phyloP scores from a whole-genome alignment of 2,888 invertebrate species.

The Pammene aurita region DNA sequence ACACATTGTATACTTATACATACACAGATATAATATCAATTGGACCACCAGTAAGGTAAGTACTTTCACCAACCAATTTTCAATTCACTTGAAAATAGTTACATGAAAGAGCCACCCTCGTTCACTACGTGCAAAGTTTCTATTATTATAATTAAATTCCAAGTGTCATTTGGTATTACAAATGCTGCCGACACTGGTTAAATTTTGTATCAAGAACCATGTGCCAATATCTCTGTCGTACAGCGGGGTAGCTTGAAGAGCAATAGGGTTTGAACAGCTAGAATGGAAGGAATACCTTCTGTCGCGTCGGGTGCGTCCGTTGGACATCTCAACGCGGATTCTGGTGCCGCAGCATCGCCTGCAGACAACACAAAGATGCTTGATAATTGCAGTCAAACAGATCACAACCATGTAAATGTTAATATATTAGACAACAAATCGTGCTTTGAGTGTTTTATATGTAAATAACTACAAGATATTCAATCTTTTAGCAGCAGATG shows the following conservation, averaged over 20 bases:
- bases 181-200: conserved; percentile 19
- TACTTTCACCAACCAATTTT: conserved; percentile 8
- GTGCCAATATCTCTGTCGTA: conserved; percentile 33
- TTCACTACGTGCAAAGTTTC: conserved; percentile 4
- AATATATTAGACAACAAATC: too few relatives aligned
- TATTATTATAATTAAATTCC: conserved; percentile 14
- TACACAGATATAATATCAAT: not conserved
- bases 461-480: too few relatives aligned
- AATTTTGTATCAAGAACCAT: conserved; percentile 24
- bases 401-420: too few relatives aligned
- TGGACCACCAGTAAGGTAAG: conserved; percentile 21
- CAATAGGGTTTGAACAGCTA: conserved; percentile 8
- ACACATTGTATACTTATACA: not conserved
- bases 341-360: conserved; percentile 95
- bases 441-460: too few relatives aligned
- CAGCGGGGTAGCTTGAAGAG: conserved; percentile 26
- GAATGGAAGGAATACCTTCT: conserved; percentile 77
- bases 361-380: conserved; percentile 44
- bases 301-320: conserved; percentile 90
- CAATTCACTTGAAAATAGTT: conserved; percentile 11
- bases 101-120: conserved; percentile 11
- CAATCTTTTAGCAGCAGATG: too few relatives aligned
- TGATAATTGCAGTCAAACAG: not conserved
- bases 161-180: conserved; percentile 10
- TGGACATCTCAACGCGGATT: conserved; percentile 96